phyloP scores from a whole-genome alignment of 2,888 invertebrate species.

The Orchesellides sinensis region DNA sequence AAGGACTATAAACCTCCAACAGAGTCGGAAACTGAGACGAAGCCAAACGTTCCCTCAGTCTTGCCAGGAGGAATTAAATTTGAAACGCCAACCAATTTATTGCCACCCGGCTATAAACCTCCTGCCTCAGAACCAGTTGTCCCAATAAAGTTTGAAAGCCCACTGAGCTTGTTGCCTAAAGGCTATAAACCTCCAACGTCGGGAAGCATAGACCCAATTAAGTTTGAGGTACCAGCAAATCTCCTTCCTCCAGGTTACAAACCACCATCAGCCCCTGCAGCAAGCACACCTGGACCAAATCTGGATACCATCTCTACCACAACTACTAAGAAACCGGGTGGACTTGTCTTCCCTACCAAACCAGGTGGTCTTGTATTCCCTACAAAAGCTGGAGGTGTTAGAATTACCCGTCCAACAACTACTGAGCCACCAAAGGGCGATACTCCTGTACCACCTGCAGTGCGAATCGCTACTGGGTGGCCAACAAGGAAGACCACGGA shows the following conservation, averaged over 20 bases:
- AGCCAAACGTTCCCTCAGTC: conserved; percentile 77
- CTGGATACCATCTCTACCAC: conserved; percentile 69
- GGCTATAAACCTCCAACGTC: conserved; percentile 40
- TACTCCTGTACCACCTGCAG: conserved; percentile 80
- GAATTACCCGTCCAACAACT: conserved; percentile 81
- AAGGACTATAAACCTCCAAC: conserved; percentile 60
- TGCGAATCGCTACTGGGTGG: conserved; percentile 90
- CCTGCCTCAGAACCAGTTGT: conserved; percentile 29
- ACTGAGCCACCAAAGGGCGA: conserved; percentile 78
- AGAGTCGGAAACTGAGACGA: conserved; percentile 21
- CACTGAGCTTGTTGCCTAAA: conserved; percentile 33
- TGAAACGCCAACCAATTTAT: conserved; percentile 55
- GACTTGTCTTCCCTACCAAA: conserved; percentile 87
- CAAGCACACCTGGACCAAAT: conserved; percentile 46
- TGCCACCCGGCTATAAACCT: conserved; percentile 63
- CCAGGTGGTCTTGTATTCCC: conserved; percentile 83
- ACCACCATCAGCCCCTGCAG: conserved; percentile 64
- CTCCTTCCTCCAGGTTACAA: conserved; percentile 83
- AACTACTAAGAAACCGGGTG: conserved; percentile 71
- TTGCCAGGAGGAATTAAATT: conserved; percentile 75
- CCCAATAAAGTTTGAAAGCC: conserved; percentile 49
- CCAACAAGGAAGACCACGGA: conserved; percentile 91
- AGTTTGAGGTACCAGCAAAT: conserved; percentile 78
- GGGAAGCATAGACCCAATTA: conserved; percentile 60
- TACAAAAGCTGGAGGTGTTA: conserved; percentile 84